phyloP scores from a whole-genome alignment of 2,797 vertebrate genomes.

The Fringilla coelebs region DNA sequence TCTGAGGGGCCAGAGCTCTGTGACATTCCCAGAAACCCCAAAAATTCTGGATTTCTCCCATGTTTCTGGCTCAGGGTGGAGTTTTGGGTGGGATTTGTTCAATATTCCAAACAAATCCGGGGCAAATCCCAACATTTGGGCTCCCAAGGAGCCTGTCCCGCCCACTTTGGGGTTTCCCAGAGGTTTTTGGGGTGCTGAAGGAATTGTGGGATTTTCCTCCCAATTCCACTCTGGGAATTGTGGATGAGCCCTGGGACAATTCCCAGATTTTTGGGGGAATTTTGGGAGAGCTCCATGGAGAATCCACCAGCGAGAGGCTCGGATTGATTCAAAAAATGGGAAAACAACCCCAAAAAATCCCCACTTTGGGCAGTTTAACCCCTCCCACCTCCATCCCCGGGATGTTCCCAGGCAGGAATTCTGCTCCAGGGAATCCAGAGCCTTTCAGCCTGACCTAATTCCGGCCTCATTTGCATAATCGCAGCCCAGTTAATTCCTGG shows the following conservation, averaged over 20 bases:
- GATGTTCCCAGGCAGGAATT: fast-evolving
- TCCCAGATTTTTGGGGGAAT: too few relatives aligned
- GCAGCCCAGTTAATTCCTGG: background rate
- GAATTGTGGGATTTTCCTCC: background rate
- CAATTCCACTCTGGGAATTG: fast-evolving
- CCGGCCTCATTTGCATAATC: background rate
- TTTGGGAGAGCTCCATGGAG: fast-evolving
- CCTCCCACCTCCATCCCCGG: background rate
- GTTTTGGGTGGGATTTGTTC: background rate
- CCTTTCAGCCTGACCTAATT: slow-evolving; percentile 25
- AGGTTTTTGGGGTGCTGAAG: background rate
- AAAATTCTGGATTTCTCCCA: background rate
- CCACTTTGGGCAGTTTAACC: fast-evolving
- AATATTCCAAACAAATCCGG: background rate
- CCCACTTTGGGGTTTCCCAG: fast-evolving
- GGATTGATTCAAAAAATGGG: fast-evolving
- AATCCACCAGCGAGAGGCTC: background rate
- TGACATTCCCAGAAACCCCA: background rate
- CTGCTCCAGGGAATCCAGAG: background rate
- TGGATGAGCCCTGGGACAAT: background rate
- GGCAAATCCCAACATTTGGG: background rate
- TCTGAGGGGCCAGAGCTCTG: background rate
- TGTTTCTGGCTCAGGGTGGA: fast-evolving
- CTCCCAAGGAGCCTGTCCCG: background rate
- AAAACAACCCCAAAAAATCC: background rate